Evolutionary conservation across 2,113 vertebrate genomes (phyloP).

Genomic region (Oostethus manadensis): DNA sequence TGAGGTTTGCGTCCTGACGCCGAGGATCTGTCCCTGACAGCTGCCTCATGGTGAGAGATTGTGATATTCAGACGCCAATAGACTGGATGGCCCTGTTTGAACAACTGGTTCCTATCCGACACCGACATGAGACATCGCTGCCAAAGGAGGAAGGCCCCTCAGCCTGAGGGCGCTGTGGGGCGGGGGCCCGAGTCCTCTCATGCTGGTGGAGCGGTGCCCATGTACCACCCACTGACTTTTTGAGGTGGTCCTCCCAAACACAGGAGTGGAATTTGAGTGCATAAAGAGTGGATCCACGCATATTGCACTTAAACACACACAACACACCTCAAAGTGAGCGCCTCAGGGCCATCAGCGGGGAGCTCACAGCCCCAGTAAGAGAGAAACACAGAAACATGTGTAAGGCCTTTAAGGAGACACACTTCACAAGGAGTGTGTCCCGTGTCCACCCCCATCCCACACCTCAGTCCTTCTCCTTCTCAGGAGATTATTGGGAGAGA

Average conservation of each 20-base stretch:
- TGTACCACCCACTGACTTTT: conserved; percentile 40
- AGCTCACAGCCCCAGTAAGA: conserved; percentile 35
- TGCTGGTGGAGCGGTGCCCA: conserved; percentile 34
- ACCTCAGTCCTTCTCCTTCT: conserved; percentile 56
- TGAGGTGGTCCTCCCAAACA: conserved; percentile 26
- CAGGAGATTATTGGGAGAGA: conserved; percentile 61
- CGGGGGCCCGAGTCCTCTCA: conserved; percentile 23
- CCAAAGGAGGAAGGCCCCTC: conserved; percentile 25
- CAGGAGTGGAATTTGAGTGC: conserved; percentile 14
- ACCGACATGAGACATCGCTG: conserved; percentile 33
- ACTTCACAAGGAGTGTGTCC: conserved; percentile 57
- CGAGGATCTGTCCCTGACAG: conserved; percentile 39
- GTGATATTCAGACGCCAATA: conserved; percentile 47
- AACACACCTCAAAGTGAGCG: conserved; percentile 51
- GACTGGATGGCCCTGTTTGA: conserved; percentile 64
- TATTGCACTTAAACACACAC: conserved; percentile 22
- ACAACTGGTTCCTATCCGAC: conserved; percentile 74
- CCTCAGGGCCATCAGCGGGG: conserved; percentile 52
- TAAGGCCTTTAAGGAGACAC: conserved; percentile 64
- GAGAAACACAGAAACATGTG: conserved; percentile 70
- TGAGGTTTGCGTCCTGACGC: conserved; percentile 51
- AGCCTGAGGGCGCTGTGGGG: conserved; percentile 42
- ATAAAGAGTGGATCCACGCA: conserved; percentile 12
- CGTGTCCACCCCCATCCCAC: conserved; percentile 43
- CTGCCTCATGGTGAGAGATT: conserved; percentile 54